Percentiles rank a stretch among this genome's conserved stretches.
These are phyloP conservation scores for Philypnodon macrostomus DNA, from an alignment of 2,797 vertebrate genomes.

Conservation along the genomic window DNA sequence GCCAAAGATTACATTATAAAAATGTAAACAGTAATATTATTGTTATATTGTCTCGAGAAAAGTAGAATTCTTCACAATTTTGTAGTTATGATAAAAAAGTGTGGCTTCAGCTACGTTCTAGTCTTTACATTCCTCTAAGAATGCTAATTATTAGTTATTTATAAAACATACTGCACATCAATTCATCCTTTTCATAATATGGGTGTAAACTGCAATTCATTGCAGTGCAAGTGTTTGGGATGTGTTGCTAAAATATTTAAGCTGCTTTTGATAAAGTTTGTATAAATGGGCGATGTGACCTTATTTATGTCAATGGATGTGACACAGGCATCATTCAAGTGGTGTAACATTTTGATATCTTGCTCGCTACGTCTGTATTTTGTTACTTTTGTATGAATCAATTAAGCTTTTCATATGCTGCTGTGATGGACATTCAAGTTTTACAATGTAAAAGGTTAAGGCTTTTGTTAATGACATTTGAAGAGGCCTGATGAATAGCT, in stretches of 20 bases:
- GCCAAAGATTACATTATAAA: constrained; percentile 1
- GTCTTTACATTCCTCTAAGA: constrained; percentile 12
- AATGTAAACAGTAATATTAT: not conserved
- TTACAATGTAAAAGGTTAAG: constrained; percentile 35
- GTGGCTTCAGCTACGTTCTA: constrained; percentile 5
- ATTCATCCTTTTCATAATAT: constrained; percentile 8
- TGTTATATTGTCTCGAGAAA: not conserved
- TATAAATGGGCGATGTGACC: constrained; percentile 28
- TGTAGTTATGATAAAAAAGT: too few relatives aligned
- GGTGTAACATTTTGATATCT: constrained; percentile 50
- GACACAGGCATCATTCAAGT: constrained; percentile 55
- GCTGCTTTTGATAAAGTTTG: constrained; percentile 50
- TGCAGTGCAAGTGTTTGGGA: constrained; percentile 35
- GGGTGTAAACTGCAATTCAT: not conserved
- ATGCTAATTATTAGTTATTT: constrained; percentile 32
- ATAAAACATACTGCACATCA: constrained; percentile 19
- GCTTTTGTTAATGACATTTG: constrained; percentile 51
- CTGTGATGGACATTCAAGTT: constrained; percentile 58
- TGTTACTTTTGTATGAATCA: constrained; percentile 44
- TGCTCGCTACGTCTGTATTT: constrained; percentile 54
- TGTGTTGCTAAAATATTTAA: constrained; percentile 32
- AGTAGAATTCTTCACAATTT: too few relatives aligned
- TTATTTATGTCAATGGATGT: too few relatives aligned
- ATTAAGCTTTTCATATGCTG: constrained; percentile 52
- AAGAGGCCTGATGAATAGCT: constrained; percentile 58